These are phyloP conservation scores for Triops longicaudatus DNA, from an alignment of 1,140 invertebrate species.

Conservation along the genomic window DNA sequence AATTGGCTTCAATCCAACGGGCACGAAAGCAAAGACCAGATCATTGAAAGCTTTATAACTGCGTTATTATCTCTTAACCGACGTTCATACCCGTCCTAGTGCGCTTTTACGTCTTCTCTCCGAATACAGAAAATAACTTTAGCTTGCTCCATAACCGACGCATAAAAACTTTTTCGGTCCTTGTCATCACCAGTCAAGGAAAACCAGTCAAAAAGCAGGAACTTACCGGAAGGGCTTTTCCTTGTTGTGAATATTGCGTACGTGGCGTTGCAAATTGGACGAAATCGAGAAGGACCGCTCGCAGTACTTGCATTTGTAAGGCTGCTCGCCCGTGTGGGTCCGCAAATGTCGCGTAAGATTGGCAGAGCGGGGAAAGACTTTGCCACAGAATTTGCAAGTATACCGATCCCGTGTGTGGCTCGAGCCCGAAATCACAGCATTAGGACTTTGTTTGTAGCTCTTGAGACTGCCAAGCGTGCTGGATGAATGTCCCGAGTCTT, in stretches of 20 bases:
- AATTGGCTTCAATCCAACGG: no score
- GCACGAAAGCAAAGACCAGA: no score
- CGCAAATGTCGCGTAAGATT: conserved; percentile 93
- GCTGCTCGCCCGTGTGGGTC: conserved; percentile 97
- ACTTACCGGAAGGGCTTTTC: conserved; percentile 63
- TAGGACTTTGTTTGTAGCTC: conserved; percentile 41
- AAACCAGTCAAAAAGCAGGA: background rate
- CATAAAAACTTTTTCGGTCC: no score
- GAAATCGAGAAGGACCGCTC: conserved; percentile 97
- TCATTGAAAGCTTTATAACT: no score
- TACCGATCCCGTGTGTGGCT: conserved; percentile 75
- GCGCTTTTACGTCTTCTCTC: no score
- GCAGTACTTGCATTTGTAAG: conserved; percentile 97
- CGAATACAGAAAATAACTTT: no score
- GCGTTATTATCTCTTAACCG: no score
- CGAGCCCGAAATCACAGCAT: conserved; percentile 41
- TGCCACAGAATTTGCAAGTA: conserved; percentile 96
- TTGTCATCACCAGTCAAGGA: background rate
- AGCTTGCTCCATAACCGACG: no score
- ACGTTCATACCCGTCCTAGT: no score
- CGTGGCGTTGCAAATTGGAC: conserved; percentile 96
- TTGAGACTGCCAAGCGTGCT: conserved; percentile 36
- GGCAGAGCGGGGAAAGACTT: conserved; percentile 93
- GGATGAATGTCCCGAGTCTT: conserved; percentile 16
- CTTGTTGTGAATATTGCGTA: conserved; percentile 99